Evolutionary conservation across 1,140 invertebrate species (phyloP), one percentile per base, ranked within the genome.

Genomic region (Harlomillsia oculata): DNA sequence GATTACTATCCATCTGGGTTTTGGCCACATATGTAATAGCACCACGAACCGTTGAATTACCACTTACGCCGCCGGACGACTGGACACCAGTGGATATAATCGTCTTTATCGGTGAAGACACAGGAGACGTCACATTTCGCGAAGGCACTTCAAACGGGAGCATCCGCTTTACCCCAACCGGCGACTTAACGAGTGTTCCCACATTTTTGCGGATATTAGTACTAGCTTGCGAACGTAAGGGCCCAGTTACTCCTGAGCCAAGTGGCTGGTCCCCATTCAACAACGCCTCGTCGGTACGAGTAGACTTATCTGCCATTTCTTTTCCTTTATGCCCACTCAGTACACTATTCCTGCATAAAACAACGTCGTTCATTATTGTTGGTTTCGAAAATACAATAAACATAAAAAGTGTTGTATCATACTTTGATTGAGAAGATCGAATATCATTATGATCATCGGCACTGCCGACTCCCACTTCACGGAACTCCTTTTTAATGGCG

Each of bases 231-330:
- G n/a, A n/a, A n/a, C n/a, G n/a, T n/a, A n/a, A n/a, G 44, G 9
- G 8, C 11, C 9, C 5, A 23, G 4, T 49, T 21, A 21, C 26
- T 48, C 14, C 48, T 18, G 48, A n/a, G 30, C 30, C 51, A 41
- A 23, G 29, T 9, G 45, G 46, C 48, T 65, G 56, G 49, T 63
- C 64, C 32, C 58, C 55, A 46, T 61, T 56, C 32, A 59, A 29
- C 30, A 66, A 51, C 20, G 55, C 29, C 41, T 53, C 52, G 53
- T 77, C 75, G 56, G 75, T 76, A 69, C 75, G 72, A 16, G 75
- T 76, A 28, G 72, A 73, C 69, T 77, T 76, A 60, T 76, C 75
- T 39, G 75, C 73, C 67, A 72, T 67, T 72, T 68, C 69, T 25
- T 60, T 62, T 13, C 50, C 36, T 49, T 54, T 56, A 18, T 20